These are phyloP conservation scores for Drosophila merina DNA, from an alignment of 2,888 invertebrate species.

Conservation along the genomic window DNA sequence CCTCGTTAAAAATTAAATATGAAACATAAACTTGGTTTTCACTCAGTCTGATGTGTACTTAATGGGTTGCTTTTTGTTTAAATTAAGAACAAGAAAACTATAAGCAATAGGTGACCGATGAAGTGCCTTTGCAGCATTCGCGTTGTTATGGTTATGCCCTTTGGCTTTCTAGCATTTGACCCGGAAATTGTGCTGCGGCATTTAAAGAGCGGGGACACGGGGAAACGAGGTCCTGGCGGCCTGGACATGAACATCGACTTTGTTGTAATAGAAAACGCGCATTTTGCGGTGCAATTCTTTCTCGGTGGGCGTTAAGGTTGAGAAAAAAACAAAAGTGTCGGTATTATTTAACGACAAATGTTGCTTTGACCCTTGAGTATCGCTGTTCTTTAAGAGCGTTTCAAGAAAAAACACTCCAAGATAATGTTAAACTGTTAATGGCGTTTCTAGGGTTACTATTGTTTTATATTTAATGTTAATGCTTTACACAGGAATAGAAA, in stretches of 20 bases:
- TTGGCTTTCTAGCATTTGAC: constrained; percentile 70
- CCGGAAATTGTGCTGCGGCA: constrained; percentile 60
- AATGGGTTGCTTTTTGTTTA: background rate
- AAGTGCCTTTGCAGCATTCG: constrained; percentile 45
- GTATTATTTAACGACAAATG: constrained; percentile 74
- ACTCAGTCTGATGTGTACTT: background rate
- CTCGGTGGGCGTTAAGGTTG: constrained; percentile 46
- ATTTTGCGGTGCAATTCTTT: constrained; percentile 68
- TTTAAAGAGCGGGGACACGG: constrained; percentile 60
- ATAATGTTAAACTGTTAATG: constrained; percentile 28
- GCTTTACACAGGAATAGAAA: too few relatives aligned
- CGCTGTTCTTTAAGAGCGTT: constrained; percentile 57
- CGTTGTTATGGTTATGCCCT: constrained; percentile 77
- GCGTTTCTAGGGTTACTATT: background rate
- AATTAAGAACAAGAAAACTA: constrained; percentile 8
- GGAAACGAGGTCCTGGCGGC: constrained; percentile 17
- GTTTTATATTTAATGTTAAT: too few relatives aligned
- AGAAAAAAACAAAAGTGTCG: constrained; percentile 69
- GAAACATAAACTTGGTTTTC: background rate
- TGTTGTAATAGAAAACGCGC: constrained; percentile 74
- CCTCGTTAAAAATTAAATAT: too few relatives aligned
- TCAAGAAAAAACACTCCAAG: constrained; percentile 54
- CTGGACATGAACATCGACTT: constrained; percentile 42
- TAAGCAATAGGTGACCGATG: constrained; percentile 32
- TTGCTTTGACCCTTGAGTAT: constrained; percentile 51